These are phyloP conservation scores for Brachyhypopomus gauderio DNA, from an alignment of 2,113 vertebrate species.

Conservation along the genomic window DNA sequence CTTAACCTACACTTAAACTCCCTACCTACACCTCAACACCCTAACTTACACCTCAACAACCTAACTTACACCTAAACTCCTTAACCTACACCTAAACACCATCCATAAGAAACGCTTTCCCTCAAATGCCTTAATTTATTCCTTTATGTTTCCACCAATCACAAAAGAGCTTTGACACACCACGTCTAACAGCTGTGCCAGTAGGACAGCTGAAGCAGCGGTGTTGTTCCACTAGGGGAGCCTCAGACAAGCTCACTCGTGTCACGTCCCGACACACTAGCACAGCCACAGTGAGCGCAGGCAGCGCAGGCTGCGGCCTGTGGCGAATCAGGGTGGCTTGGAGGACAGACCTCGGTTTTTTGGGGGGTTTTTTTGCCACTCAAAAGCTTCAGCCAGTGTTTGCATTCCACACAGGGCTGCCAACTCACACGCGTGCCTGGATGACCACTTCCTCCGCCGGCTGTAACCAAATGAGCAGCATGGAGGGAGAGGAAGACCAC, in stretches of 20 bases:
- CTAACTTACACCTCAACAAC: too few species aligned
- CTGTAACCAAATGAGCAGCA: not conserved
- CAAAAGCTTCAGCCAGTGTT: slow-evolving; percentile 56
- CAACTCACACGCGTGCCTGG: not conserved
- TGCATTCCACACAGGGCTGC: slow-evolving; percentile 50
- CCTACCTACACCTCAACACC: too few species aligned
- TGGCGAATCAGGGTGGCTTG: slow-evolving; percentile 5
- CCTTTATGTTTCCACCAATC: not conserved
- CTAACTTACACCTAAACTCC: too few species aligned
- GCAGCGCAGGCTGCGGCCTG: slow-evolving; percentile 22
- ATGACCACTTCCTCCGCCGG: not conserved
- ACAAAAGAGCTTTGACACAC: not conserved
- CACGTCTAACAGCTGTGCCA: not conserved
- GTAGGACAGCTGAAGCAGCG: not conserved
- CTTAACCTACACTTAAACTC: too few species aligned
- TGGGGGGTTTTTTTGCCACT: slow-evolving; percentile 57
- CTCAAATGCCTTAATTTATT: not conserved
- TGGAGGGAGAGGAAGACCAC: slow-evolving; percentile 21
- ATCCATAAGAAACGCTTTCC: too few species aligned
- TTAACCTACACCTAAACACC: too few species aligned
- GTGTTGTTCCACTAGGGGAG: not conserved
- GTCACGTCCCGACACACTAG: slow-evolving; percentile 21
- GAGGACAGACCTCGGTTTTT: slow-evolving; percentile 32
- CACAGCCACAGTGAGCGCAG: slow-evolving; percentile 22
- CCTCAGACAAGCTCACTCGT: not conserved